Base-by-base conservation (phyloP, 2,797 vertebrate genomes). In the Hoplostethus mediterraneus region DNA sequence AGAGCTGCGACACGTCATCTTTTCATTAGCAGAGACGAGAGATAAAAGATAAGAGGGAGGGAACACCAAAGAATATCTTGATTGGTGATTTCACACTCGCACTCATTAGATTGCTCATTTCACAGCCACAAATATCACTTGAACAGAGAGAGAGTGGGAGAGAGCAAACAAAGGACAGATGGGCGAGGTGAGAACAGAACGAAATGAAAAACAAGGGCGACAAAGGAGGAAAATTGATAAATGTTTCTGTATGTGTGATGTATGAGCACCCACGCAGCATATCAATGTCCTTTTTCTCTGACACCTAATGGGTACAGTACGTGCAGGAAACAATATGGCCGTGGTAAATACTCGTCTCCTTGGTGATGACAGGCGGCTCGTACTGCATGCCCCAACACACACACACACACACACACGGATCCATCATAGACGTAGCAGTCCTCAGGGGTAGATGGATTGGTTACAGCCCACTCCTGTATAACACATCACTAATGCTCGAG, bases 401-500 rank as follows among this genome's bases (percentile, higher is more conserved):
- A 73, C 16, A 49, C 6, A 36, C 44, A 25, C 49, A 45, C 42
- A 48, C 59, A 14, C 40, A 48, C 40, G 1, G 16, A 33, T 61
- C 49, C 40, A 62, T 48, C 45, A 11, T 14, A 5, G 25, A 30
- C n/a, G n/a, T 10, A 49, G 33, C 4, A 30, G 14, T 3, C 58
- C 83, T 73, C 16, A 33, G 54, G 69, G 49, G 67, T n/a, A 57
- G 38, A 57, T 14, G 53, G 70, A 74, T 60, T 53, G 52, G 16
- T 42, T 68, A 65, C n/a, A 68, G 68, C 31, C 14, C 38, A 65
- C 72, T 76, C 38, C 57, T 61, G 21, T 31, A 40, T 57, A 63
- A 80, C 61, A 40, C 17, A 59, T 33, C 48, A 71, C 25, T 52
- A 33, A 61, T 12, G 21, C 11, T 30, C 57, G 53, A 31, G 58